These are phyloP conservation scores for Junco hyemalis DNA, from an alignment of 2,113 vertebrate species.

Conservation along the genomic window DNA sequence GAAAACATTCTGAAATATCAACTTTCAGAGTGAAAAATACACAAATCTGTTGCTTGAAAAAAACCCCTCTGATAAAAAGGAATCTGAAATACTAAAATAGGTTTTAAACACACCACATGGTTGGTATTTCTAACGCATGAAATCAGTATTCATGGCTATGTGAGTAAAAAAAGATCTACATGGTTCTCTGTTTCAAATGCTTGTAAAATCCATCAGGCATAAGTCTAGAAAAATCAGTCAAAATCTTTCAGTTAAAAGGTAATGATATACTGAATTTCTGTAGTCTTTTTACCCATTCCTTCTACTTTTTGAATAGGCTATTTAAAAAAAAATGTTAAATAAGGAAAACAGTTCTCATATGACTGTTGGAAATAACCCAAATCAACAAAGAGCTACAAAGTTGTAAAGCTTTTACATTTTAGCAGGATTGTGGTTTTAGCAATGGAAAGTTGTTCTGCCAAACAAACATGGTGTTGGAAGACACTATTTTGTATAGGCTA, in stretches of 20 bases:
- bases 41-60: neutral
- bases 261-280: neutral
- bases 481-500: neutral
- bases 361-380: neutral
- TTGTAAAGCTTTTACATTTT: neutral
- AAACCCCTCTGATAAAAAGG: neutral
- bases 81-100: neutral
- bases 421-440: neutral
- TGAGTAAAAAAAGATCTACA: neutral
- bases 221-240: neutral
- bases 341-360: neutral
- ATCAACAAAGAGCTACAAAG: neutral
- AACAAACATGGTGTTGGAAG: neutral
- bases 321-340: neutral
- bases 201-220: neutral
- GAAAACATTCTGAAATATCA: neutral
- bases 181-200: neutral
- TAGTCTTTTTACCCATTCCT: neutral
- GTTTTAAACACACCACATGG: neutral
- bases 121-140: neutral
- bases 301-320: neutral
- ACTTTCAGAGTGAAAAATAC: neutral
- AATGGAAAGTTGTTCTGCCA: neutral
- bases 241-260: neutral
- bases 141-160: neutral